phyloP scores from a whole-genome alignment of 2,888 invertebrate species.

The Baronia brevicornis region DNA sequence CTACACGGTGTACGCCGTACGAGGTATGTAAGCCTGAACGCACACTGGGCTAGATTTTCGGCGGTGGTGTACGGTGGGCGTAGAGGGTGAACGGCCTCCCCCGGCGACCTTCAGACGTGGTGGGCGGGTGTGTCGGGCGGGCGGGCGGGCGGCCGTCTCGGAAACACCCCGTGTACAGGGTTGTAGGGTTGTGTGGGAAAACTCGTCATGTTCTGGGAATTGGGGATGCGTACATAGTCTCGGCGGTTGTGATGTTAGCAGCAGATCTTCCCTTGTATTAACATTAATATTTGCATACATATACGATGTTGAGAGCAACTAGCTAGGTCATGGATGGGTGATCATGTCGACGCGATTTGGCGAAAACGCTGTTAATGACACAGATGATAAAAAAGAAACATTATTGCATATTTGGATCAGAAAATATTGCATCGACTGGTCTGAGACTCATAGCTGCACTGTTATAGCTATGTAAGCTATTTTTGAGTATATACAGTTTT shows the following conservation, averaged over 20 bases:
- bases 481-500: too few relatives aligned
- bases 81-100: constrained; percentile 57
- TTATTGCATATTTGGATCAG: too few relatives aligned
- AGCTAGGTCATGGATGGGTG: too few relatives aligned
- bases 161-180: constrained; percentile 38
- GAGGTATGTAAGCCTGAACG: constrained; percentile 2
- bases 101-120: constrained; percentile 68
- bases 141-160: constrained; percentile 46
- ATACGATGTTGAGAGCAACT: too few relatives aligned
- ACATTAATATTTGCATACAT: too few relatives aligned
- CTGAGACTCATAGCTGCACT: too few relatives aligned
- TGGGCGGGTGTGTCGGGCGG: constrained; percentile 30
- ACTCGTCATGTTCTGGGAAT: constrained; percentile 15
- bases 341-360: too few relatives aligned
- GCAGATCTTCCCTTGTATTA: neutral
- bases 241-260: neutral
- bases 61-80: constrained; percentile 24
- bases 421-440: too few relatives aligned
- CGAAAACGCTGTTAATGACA: too few relatives aligned
- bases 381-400: too few relatives aligned
- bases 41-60: constrained; percentile 18
- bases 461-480: too few relatives aligned
- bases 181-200: constrained; percentile 18
- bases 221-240: constrained; percentile 7
- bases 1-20: neutral